These are phyloP conservation scores for Ephestia elutella DNA, from an alignment of 1,140 invertebrate species.

Conservation along the genomic window DNA sequence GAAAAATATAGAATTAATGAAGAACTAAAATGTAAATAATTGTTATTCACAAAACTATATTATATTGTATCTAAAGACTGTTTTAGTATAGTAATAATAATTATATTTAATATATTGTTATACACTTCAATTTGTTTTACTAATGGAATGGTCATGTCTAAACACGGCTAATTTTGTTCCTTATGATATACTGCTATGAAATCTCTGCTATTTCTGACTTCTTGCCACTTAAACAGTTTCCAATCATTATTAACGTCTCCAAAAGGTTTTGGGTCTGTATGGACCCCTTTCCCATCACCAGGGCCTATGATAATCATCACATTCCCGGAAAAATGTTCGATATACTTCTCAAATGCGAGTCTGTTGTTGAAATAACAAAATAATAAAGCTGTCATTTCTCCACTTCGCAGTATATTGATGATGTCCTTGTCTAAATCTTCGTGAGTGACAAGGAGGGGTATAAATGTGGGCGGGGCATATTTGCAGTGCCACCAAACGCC, in stretches of 20 bases:
- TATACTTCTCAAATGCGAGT: conserved; percentile 78
- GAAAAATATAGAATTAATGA: conserved; percentile 70
- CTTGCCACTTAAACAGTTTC: conserved; percentile 46
- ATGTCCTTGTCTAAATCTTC: conserved; percentile 46
- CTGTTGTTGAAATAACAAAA: conserved; percentile 87
- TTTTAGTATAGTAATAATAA: conserved; percentile 8
- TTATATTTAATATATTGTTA: conserved; percentile 9
- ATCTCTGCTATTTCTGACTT: conserved; percentile 60
- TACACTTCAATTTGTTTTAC: background rate
- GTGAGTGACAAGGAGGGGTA: conserved; percentile 54
- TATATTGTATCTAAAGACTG: conserved; percentile 26
- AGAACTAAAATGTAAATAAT: conserved; percentile 39
- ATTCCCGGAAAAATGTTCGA: conserved; percentile 76
- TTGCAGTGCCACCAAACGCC: conserved; percentile 69
- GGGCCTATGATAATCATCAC: conserved; percentile 83
- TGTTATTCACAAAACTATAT: conserved; percentile 8
- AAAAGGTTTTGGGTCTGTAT: conserved; percentile 80
- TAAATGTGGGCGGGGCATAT: conserved; percentile 69
- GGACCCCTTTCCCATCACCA: conserved; percentile 75
- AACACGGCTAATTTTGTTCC: conserved; percentile 11
- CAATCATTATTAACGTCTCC: conserved; percentile 70
- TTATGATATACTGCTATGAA: conserved; percentile 58
- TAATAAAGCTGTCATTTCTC: conserved; percentile 75
- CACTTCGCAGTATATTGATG: conserved; percentile 32
- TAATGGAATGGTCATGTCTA: background rate